These are phyloP conservation scores for Gnathonemus echidnorhynchus DNA, from an alignment of 2,113 vertebrate genomes.

Conservation along the genomic window DNA sequence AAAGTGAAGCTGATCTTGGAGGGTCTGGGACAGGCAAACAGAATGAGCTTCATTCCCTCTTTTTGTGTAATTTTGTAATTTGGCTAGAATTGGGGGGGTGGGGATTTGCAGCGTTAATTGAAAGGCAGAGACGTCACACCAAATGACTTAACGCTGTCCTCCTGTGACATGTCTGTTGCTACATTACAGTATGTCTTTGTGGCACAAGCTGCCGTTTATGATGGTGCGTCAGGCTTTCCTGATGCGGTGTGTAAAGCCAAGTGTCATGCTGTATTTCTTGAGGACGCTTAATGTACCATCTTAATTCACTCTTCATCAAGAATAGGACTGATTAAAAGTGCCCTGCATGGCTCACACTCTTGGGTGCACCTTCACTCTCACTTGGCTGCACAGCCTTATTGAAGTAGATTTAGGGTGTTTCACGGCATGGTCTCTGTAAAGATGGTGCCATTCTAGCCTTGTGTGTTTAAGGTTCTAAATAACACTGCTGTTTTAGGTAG, in stretches of 20 bases:
- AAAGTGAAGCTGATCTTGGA: background rate
- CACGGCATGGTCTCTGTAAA: too few species aligned
- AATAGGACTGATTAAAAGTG: too few species aligned
- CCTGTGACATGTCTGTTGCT: background rate
- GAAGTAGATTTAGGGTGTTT: too few species aligned
- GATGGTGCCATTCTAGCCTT: too few species aligned
- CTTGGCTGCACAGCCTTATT: too few species aligned
- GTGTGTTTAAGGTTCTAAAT: too few species aligned
- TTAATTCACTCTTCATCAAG: background rate
- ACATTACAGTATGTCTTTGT: background rate
- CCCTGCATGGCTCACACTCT: too few species aligned
- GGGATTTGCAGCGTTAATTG: background rate
- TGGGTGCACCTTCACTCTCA: too few species aligned
- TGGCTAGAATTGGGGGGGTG: background rate
- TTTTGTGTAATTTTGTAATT: background rate
- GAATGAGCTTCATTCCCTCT: background rate
- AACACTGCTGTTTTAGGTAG: too few species aligned
- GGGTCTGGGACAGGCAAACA: background rate
- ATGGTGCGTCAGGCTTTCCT: background rate
- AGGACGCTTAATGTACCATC: background rate
- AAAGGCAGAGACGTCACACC: background rate
- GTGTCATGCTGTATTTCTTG: background rate
- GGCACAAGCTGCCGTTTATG: background rate
- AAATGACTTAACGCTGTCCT: background rate
- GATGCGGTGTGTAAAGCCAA: background rate